Evolutionary conservation across 2,888 invertebrate species (phyloP).

Genomic region (Tiliacea citrago): DNA sequence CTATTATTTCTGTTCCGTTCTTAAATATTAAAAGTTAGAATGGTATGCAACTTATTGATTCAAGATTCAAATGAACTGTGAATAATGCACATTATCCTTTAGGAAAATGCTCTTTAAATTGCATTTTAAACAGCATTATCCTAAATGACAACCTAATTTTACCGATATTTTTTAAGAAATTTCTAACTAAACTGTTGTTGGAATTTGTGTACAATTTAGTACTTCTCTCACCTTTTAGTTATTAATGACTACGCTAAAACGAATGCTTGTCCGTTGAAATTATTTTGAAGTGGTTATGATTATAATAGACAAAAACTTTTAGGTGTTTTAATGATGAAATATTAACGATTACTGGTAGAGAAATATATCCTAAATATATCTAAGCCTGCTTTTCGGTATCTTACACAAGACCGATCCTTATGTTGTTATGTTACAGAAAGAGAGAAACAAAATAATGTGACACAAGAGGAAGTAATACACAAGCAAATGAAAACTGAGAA

Average conservation of each 20-base stretch:
- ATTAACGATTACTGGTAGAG: neutral
- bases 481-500: neutral
- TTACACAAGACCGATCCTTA: neutral
- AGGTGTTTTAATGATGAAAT: neutral
- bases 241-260: neutral
- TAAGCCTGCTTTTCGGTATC: neutral
- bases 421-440: slow-evolving; percentile 25
- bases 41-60: neutral
- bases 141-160: neutral
- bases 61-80: neutral
- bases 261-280: neutral
- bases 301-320: neutral
- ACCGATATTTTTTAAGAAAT: neutral
- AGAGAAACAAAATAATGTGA: neutral
- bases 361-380: neutral
- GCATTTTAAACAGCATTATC: neutral
- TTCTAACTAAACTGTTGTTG: neutral
- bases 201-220: neutral
- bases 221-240: neutral
- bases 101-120: neutral
- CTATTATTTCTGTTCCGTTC: too few relatives aligned
- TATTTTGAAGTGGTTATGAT: neutral
- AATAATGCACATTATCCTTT: neutral
- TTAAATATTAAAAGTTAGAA: neutral
- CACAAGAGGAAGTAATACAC: neutral